These are phyloP conservation scores for Cheilosia variabilis DNA, from an alignment of 2,888 invertebrate genomes.

Conservation along the genomic window DNA sequence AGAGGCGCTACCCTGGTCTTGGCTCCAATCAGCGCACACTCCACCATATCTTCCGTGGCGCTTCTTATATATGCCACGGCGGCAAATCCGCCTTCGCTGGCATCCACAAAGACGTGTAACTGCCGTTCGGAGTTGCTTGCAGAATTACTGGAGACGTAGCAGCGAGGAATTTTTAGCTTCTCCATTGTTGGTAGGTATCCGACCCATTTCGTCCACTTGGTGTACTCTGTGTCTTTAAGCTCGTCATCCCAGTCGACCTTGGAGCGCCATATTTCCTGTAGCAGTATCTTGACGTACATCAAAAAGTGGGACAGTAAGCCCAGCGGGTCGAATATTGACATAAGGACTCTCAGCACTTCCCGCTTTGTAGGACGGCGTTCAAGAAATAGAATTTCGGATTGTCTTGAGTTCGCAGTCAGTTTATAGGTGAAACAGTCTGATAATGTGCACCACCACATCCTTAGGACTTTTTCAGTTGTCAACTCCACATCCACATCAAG, in stretches of 20 bases:
- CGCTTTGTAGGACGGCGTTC: not conserved
- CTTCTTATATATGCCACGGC: not conserved
- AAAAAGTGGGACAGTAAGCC: not conserved
- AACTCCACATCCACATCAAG: constrained; percentile 20
- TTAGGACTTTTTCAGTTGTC: not conserved
- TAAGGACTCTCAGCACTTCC: not conserved
- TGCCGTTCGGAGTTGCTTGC: not conserved
- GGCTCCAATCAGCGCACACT: not conserved
- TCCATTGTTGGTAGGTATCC: not conserved
- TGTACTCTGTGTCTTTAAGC: not conserved
- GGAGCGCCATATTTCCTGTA: not conserved
- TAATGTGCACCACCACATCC: constrained; percentile 1
- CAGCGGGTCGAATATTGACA: not conserved
- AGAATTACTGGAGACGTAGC: not conserved
- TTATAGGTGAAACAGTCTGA: not conserved
- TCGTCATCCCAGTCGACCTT: not conserved
- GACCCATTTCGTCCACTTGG: not conserved
- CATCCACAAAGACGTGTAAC: not conserved
- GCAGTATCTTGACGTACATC: not conserved
- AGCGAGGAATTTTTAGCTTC: not conserved
- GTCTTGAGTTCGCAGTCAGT: not conserved
- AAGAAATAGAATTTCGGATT: not conserved
- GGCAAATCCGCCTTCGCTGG: not conserved
- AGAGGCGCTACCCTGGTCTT: not conserved
- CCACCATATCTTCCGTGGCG: not conserved